These are phyloP conservation scores for Tragelaphus imberbis DNA, from an alignment of 2,113 vertebrate genomes.

Conservation along the genomic window DNA sequence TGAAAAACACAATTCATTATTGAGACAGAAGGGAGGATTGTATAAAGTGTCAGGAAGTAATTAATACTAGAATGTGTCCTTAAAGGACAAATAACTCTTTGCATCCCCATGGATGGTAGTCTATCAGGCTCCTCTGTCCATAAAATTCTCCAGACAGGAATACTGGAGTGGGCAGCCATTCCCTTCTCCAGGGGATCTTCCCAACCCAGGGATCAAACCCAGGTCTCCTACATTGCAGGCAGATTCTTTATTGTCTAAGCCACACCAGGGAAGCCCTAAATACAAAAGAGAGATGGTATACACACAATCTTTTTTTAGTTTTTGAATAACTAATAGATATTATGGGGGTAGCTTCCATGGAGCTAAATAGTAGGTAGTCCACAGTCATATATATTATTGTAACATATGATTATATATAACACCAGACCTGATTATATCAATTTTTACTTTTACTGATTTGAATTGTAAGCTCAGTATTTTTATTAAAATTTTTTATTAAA, in stretches of 20 bases:
- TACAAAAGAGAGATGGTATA: neutral
- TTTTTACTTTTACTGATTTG: neutral
- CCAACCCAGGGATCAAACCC: neutral
- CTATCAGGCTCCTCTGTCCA: neutral
- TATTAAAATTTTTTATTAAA: constrained; percentile 30
- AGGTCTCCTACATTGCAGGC: neutral
- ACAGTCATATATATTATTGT: neutral
- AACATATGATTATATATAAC: neutral
- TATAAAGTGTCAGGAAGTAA: neutral
- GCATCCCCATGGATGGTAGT: neutral
- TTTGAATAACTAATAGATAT: neutral
- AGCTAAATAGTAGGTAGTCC: neutral
- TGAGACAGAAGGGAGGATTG: neutral
- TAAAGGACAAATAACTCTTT: neutral
- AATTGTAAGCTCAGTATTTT: neutral
- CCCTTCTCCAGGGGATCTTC: neutral
- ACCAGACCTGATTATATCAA: neutral
- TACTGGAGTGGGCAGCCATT: neutral
- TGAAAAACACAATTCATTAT: neutral
- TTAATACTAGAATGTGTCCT: neutral
- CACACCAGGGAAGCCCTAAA: neutral
- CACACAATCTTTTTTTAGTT: neutral
- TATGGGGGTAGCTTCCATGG: neutral
- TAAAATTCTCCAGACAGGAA: neutral
- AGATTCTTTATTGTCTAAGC: neutral